A percentile compares a stretch with the other conserved stretches of the same genome.
Conservation (phyloP, 2,888 invertebrate species). For the Sinopyrophorus schimmeli region DNA sequence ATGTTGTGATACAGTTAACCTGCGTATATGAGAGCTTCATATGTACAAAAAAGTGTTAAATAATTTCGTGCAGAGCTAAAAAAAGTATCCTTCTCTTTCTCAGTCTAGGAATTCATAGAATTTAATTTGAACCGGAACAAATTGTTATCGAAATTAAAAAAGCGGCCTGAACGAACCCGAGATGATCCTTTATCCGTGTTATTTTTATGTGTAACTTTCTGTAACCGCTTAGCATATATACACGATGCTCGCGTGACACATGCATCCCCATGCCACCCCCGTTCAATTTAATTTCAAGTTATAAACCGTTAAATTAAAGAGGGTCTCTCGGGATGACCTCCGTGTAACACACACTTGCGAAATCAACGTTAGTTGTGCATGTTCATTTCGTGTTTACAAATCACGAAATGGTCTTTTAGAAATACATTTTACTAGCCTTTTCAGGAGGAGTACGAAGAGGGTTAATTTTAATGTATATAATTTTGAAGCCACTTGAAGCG, state of each 20-base stretch:
- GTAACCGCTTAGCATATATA: conserved; percentile 48
- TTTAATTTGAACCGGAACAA: too few species aligned
- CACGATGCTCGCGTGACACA: conserved; percentile 49
- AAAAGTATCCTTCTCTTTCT: too few species aligned
- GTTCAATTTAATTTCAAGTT: conserved; percentile 55
- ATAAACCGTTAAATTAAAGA: conserved; percentile 56
- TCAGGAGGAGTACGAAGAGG: conserved; percentile 18
- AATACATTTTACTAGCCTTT: conserved; percentile 36
- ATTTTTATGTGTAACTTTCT: conserved; percentile 36
- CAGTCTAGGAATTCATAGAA: too few species aligned
- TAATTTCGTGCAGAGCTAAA: too few species aligned
- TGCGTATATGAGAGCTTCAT: too few species aligned
- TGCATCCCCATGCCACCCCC: conserved; percentile 30
- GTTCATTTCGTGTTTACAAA: conserved; percentile 39
- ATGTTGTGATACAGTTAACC: too few species aligned
- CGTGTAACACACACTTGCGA: conserved; percentile 43
- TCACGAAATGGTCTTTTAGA: conserved; percentile 40
- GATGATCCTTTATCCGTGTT: conserved; percentile 34
- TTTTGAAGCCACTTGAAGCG: conserved; percentile 9
- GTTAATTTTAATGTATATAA: conserved; percentile 16
- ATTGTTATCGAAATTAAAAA: too few species aligned
- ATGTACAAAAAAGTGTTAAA: too few species aligned
- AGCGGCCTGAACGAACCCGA: too few species aligned
- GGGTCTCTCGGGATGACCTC: conserved; percentile 47
- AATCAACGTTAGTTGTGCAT: conserved; percentile 38